Evolutionary conservation across 1,140 invertebrate genomes (phyloP), one percentile per base, ranked within the genome.

Genomic region (Apocrypta bakeri): DNA sequence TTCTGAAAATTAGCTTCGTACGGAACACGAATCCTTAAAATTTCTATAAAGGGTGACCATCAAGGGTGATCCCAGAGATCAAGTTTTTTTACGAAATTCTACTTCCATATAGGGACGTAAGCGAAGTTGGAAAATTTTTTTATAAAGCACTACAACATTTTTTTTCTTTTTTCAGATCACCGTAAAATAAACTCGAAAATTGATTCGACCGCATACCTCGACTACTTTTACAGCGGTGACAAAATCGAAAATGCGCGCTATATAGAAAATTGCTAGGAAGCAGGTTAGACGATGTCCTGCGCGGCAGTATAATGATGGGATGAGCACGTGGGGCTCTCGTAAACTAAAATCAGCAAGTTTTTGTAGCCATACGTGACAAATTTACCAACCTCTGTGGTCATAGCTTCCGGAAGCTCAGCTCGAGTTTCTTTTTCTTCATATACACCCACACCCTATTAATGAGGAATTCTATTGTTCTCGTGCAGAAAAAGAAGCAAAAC

Each of bases 241-340:
- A 66, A 66, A 66, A 29, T 56, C 64, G 27, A 29, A 27, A 66
- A 27, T 11, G n/a, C n/a, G n/a, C 27, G n/a, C 24, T 24, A 14
- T 66, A 66, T 66, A 29, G 64, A 66, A 66, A 66, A 66, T 66
- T 66, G 64, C 27, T 27, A 66, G 64, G 14, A 29, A 66, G 27
- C 27, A 66, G 64, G 64, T 66, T 66, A 14, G 14, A 17, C 64
- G 8, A 12, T 7, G 64, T 66, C 25, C 11, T 4, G 64, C 24
- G 21, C 2, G 17, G 21, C 21, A 56, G 42, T 17, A 48, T 17
- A 48, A 0, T 48, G n/a, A 48, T 48, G 21, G 6, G 21, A 21
- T 1, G 2, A 56, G 48, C 48, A 56, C 48, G 48, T 56, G 48
- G 48, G 48, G n/a, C 17, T n/a, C 48, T 66, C 64, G 64, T 66